Evolutionary conservation across 2,888 invertebrate species (phyloP), one percentile per base, ranked within the genome.

Genomic region (Prionchulus punctatus): DNA sequence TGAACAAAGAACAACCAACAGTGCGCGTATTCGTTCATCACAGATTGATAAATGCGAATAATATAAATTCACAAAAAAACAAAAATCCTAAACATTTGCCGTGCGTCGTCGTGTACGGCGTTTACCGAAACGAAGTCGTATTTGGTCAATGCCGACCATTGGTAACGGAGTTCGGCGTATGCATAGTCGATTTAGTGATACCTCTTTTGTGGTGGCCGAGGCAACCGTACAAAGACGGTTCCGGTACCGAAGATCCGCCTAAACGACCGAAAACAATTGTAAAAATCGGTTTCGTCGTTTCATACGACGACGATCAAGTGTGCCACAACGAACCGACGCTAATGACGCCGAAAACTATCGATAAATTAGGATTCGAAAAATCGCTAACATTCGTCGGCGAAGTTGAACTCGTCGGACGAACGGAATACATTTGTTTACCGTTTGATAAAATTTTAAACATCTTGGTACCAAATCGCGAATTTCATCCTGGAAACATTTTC

Each of bases 251-350:
- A 36, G 23, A n/a, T 12, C 23, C 45, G 23, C 18, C 23, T 7
- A 45, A 45, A 45, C 12, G 45, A 45, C 45, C 45, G 18, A 45
- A 45, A 45, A 45, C 18, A n/a, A 45, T 45, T 4, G 45, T 45
- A 45, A 45, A 45, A 45, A n/a, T 45, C 12, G 12, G 4, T 12
- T 45, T 12, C 36, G 36, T 18, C 18, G 12, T 18, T 12, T 36
- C 36, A 7, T 36, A 7, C 36, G 36, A 36, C 36, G 36, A 36
- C 36, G n/a, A n/a, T n/a, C n/a, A n/a, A n/a, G n/a, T n/a, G n/a
- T n/a, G n/a, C n/a, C n/a, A n/a, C n/a, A n/a, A n/a, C n/a, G n/a
- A n/a, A n/a, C n/a, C n/a, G n/a, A n/a, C n/a, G n/a, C n/a, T n/a
- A n/a, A n/a, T n/a, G n/a, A n/a, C n/a, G n/a, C n/a, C n/a, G n/a